Evolutionary conservation across 1,140 invertebrate genomes (phyloP).

Genomic region (Dendroctonus valens): DNA sequence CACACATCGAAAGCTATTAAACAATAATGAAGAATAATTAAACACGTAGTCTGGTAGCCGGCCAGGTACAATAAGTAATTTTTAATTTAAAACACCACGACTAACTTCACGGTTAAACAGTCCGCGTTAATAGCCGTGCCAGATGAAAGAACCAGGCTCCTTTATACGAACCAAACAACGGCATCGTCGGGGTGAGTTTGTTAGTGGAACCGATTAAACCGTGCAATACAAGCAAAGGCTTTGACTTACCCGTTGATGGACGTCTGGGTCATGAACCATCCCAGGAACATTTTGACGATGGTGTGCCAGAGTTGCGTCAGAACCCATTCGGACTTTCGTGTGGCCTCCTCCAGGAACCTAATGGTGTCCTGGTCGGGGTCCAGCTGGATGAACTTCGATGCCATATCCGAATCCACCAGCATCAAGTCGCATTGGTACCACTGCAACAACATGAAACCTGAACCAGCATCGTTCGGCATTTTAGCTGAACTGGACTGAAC

Average conservation of each 20-base stretch:
- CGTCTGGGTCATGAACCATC: conserved; percentile 77
- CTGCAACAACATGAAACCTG: conserved; percentile 52
- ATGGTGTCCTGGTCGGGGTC: conserved; percentile 68
- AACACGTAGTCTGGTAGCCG: conserved; percentile 23
- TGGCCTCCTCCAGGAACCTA: conserved; percentile 67
- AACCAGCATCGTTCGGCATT: not conserved
- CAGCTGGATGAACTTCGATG: conserved; percentile 62
- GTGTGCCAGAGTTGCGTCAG: conserved; percentile 76
- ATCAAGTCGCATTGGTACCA: conserved; percentile 64
- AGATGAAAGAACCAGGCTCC: conserved; percentile 8
- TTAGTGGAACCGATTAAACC: conserved; percentile 1
- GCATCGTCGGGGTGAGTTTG: not conserved
- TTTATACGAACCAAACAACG: conserved; percentile 2
- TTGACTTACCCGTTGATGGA: conserved; percentile 78
- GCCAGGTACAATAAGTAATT: conserved; percentile 14
- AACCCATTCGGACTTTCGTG: conserved; percentile 71
- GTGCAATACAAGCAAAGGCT: not conserved
- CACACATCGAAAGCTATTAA: conserved; percentile 16
- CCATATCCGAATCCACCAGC: conserved; percentile 50
- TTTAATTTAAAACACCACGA: conserved; percentile 27
- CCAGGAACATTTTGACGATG: conserved; percentile 66
- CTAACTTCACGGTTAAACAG: conserved; percentile 25
- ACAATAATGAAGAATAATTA: conserved; percentile 27
- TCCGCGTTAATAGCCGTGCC: conserved; percentile 6
- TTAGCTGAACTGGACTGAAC: not conserved